Conservation (phyloP, 1,140 invertebrate genomes). For the Megalonaias nervosa region DNA sequence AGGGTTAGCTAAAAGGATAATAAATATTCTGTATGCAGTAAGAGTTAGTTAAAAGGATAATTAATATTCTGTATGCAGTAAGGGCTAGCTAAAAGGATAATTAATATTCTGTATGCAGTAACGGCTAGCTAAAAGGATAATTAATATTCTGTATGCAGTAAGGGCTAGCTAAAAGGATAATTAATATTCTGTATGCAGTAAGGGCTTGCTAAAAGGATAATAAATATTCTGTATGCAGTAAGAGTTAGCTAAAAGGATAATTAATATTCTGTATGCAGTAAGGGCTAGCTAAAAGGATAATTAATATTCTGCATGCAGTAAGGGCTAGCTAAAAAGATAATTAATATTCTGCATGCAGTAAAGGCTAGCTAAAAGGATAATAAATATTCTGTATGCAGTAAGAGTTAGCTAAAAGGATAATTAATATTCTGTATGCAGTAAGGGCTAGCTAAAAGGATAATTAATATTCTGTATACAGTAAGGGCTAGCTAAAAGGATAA, state of each 20-base stretch:
- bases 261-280: slow-evolving; percentile 77
- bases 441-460: slow-evolving; percentile 83
- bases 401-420: slow-evolving; percentile 83
- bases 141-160: slow-evolving; percentile 77
- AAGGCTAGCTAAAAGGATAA: slow-evolving; percentile 83
- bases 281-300: slow-evolving; percentile 83
- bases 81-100: slow-evolving; percentile 83
- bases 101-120: slow-evolving; percentile 77
- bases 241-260: slow-evolving; percentile 83
- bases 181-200: slow-evolving; percentile 77
- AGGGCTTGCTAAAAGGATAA: slow-evolving; percentile 83
- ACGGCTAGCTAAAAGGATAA: slow-evolving; percentile 83
- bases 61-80: slow-evolving; percentile 77
- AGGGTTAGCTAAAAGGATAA: too few species aligned
- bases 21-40: slow-evolving; percentile 77
- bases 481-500: slow-evolving; percentile 83
- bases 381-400: slow-evolving; percentile 77
- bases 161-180: slow-evolving; percentile 83
- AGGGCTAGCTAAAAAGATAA: slow-evolving; percentile 83
- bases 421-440: slow-evolving; percentile 77
- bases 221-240: slow-evolving; percentile 77
- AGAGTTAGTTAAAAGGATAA: slow-evolving; percentile 83
- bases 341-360: slow-evolving; percentile 77
- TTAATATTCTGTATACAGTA: slow-evolving; percentile 77
- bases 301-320: slow-evolving; percentile 77